Base-by-base conservation (phyloP, 2,113 vertebrate genomes). In the Bufo bufo region DNA sequence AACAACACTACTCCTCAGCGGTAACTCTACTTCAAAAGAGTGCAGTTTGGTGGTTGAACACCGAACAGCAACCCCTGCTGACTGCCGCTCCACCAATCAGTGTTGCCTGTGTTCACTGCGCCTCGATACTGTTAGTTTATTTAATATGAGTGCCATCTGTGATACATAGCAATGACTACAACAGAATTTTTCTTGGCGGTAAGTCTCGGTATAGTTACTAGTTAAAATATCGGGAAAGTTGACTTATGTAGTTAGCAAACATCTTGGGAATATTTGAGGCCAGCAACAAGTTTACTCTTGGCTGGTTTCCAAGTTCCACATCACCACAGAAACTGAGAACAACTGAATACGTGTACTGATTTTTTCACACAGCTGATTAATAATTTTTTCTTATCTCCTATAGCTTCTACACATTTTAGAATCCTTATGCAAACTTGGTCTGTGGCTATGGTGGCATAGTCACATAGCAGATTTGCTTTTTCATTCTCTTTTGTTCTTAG, bases 211-310 rank as follows among this genome's bases (percentile, higher is more conserved):
- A 10, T 45, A 84, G 49, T n/a, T 72, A 19, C 20, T 23, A 69
- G 82, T 84, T 54, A 71, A 84, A 74, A 23, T 84, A 45, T 72
- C 49, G n/a, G 33, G 84, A 77, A 85, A 77, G 77, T 61, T 14
- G 33, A 85, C 33, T 85, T 85, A 72, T 63, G 84, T 85, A 16
- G 33, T 74, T 77, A 49, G 69, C 43, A 85, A 85, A 85, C 9
- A 56, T 58, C 69, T 59, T 61, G 49, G 56, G 71, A 85, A 43
- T 49, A 61, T 45, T 61, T 45, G 45, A n/a, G 45, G 74, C 84
- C 84, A 85, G 43, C 84, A 85, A 77, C 43, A 59, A 85, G 17
- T 77, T 74, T 77, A 45, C 56, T 75, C 56, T 85, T 77, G 72
- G 72, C 13, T 12, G 52, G 33, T 61, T 85, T 14, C 56, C 54